A percentile compares a stretch with the other conserved stretches of the same genome.
Conservation (phyloP, 2,888 invertebrate species). For the Tortrix viridana region DNA sequence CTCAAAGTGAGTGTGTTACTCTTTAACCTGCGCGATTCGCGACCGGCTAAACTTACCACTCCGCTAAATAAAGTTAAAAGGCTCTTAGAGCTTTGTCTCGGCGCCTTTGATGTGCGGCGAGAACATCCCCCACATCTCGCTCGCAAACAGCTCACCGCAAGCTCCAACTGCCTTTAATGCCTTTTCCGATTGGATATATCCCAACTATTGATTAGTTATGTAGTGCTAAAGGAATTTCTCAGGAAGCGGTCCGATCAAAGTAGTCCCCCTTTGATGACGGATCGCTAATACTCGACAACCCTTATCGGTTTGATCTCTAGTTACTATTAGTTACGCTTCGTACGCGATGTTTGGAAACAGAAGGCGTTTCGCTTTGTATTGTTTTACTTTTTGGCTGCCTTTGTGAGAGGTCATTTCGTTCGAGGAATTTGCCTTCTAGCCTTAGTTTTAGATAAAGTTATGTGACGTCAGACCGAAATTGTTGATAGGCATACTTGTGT, state of each 20-base stretch:
- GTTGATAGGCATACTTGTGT: neutral
- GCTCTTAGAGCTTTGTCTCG: constrained; percentile 83
- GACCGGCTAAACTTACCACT: constrained; percentile 85
- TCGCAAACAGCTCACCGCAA: constrained; percentile 81
- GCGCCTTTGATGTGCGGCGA: constrained; percentile 78
- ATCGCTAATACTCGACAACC: constrained; percentile 62
- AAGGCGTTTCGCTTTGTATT: constrained; percentile 27
- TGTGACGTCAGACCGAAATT: neutral
- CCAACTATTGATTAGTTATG: constrained; percentile 75
- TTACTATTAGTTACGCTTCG: constrained; percentile 42
- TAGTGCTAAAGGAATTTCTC: constrained; percentile 68
- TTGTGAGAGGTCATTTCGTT: constrained; percentile 28
- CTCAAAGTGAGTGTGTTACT: constrained; percentile 84
- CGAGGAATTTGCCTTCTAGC: constrained; percentile 15
- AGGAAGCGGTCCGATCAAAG: constrained; percentile 75
- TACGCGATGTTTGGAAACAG: constrained; percentile 33
- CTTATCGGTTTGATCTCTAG: constrained; percentile 66
- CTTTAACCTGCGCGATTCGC: constrained; percentile 84
- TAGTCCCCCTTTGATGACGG: constrained; percentile 63
- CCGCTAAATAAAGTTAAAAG: constrained; percentile 85
- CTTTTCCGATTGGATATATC: constrained; percentile 75
- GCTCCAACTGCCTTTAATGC: constrained; percentile 80
- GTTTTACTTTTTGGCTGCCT: constrained; percentile 27
- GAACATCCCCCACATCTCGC: constrained; percentile 52
- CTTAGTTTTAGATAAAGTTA: constrained; percentile 13